Evolutionary conservation across 1,140 invertebrate genomes (phyloP), one percentile per base, ranked within the genome.

Genomic region (Ctenoplectra terminalis): DNA sequence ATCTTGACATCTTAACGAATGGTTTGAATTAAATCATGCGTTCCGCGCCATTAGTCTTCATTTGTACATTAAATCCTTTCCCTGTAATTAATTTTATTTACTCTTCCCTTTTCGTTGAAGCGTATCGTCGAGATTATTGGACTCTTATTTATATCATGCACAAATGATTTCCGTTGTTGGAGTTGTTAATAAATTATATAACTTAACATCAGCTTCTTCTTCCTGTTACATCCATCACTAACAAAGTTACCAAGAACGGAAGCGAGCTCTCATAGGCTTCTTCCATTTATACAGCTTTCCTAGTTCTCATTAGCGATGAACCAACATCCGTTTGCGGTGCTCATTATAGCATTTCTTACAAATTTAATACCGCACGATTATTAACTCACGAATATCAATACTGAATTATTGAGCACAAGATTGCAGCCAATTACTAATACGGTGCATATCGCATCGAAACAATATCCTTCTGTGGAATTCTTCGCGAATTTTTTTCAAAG

Each of bases 331-430:
- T 69, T 69, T 69, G 66, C 29, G 6, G 11, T 8, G 46, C 20
- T 69, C 29, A 50, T 69, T 69, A 69, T 34, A 23, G 66, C 66
- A 23, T 69, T 69, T 69, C 50, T 69, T 69, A 69, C 46, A 69
- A 69, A 69, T 50, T 69, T 46, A 69, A 69, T 50, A 50, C 6
- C 26, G 9, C 3, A 26, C 64, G 43, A 67, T n/a, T 20, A 50
- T 69, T 50, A 69, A 50, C 29, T 50, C 66, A n/a, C 46, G 11
- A 20, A 50, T 50, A 50, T 34, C 46, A 50, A 29, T 69, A 50
- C 43, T n/a, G 20, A n/a, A 69, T 69, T 50, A 34, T 31, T 69
- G 29, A 20, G 5, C 31, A 15, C 9, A 50, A 7, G 29, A 50
- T 34, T 50, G 29, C 29, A 23, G 23, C 2, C 20, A 69, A 50